phyloP scores from a whole-genome alignment of 1,140 invertebrate species.

The Bathynomus jamesi region DNA sequence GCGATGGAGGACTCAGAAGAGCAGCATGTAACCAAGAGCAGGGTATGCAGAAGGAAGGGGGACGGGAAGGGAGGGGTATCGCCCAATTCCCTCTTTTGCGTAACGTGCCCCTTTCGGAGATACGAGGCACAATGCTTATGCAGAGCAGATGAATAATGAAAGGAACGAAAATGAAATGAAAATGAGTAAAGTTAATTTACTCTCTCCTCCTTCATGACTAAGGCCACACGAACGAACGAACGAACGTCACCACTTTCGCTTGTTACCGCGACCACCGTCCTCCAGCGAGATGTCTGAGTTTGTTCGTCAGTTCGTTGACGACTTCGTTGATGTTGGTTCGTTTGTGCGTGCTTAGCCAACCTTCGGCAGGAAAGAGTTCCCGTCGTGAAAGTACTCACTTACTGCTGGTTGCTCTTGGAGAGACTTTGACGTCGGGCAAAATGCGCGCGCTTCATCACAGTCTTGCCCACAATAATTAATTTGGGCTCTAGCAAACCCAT shows the following conservation, averaged over 20 bases:
- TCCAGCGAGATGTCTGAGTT: background rate
- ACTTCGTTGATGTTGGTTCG: background rate
- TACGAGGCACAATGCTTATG: too few relatives aligned
- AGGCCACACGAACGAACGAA: background rate
- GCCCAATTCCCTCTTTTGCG: too few relatives aligned
- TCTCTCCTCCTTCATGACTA: background rate
- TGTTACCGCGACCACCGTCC: background rate
- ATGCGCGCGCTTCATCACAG: too few relatives aligned
- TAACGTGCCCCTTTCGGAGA: too few relatives aligned
- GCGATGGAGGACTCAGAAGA: background rate
- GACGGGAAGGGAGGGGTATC: too few relatives aligned
- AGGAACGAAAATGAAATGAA: background rate
- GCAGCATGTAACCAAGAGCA: background rate
- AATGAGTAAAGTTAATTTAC: background rate
- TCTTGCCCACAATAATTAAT: too few relatives aligned
- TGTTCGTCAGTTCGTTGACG: background rate
- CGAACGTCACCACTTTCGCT: background rate
- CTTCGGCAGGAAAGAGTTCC: background rate
- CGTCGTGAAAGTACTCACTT: background rate
- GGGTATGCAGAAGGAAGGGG: background rate
- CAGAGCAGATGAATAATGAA: too few relatives aligned
- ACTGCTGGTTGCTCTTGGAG: background rate
- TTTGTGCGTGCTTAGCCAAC: background rate
- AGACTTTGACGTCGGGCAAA: too few relatives aligned
- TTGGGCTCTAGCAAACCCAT: too few relatives aligned